Evolutionary conservation across 2,797 vertebrate genomes (phyloP).

Genomic region (Cirrhinus molitorella): DNA sequence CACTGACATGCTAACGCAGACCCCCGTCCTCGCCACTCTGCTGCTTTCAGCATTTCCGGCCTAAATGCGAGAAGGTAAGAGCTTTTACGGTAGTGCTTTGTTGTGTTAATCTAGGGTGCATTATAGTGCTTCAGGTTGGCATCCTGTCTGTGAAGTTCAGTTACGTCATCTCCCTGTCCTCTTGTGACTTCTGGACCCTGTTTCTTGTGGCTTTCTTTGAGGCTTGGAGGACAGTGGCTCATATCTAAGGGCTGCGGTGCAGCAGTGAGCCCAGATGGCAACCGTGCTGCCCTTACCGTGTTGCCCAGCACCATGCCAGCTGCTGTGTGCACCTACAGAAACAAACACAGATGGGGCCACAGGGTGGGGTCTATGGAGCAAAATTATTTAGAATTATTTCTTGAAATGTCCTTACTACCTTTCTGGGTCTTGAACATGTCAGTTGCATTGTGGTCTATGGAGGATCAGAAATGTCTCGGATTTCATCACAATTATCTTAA

Average conservation of each 20-base stretch:
- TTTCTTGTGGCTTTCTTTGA: constrained; percentile 11
- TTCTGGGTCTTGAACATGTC: too few relatives aligned
- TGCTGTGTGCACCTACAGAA: constrained; percentile 64
- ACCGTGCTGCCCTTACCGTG: constrained; percentile 59
- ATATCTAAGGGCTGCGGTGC: constrained; percentile 21
- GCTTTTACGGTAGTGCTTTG: constrained; percentile 31
- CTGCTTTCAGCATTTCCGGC: constrained; percentile 8
- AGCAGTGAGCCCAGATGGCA: constrained; percentile 68
- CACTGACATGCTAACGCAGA: constrained; percentile 12
- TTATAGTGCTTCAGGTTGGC: neutral
- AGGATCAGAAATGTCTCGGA: too few relatives aligned
- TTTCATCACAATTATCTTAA: too few relatives aligned
- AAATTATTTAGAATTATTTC: neutral
- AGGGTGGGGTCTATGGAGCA: constrained; percentile 22
- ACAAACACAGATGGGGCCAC: constrained; percentile 38
- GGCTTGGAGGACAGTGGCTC: constrained; percentile 1
- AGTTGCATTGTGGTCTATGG: too few relatives aligned
- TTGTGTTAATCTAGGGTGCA: constrained; percentile 30
- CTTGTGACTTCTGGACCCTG: neutral
- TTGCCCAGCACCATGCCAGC: constrained; percentile 66
- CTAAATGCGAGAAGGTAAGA: constrained; percentile 12
- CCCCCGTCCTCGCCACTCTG: constrained; percentile 2
- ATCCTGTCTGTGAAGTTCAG: constrained; percentile 14
- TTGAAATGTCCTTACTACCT: too few relatives aligned
- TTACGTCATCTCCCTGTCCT: constrained; percentile 15